Evolutionary conservation across 2,113 vertebrate species (phyloP).

Genomic region (Austrofundulus limnaeus): DNA sequence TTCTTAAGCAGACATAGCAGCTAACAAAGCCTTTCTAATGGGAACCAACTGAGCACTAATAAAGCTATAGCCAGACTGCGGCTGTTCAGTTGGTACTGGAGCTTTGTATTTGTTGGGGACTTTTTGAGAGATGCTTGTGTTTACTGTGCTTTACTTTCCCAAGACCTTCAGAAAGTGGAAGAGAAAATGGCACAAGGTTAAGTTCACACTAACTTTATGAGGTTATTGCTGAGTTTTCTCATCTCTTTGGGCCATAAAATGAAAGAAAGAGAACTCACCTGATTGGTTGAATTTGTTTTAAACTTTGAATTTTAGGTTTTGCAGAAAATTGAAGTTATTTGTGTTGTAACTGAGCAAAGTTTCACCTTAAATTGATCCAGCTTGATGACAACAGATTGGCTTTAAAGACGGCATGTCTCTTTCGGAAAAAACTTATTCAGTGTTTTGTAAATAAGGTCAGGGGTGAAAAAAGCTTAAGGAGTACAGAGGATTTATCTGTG

Average conservation of each 20-base stretch:
- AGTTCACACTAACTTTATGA: constrained; percentile 45
- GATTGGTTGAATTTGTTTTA: constrained; percentile 14
- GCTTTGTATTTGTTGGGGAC: constrained; percentile 69
- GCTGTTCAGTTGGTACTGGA: constrained; percentile 17
- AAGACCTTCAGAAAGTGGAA: constrained; percentile 45
- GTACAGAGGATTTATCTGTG: too few species aligned
- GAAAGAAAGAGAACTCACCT: neutral
- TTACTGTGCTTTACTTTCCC: constrained; percentile 72
- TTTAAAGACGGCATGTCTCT: too few species aligned
- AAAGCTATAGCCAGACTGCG: constrained; percentile 51
- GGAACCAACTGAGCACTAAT: constrained; percentile 73
- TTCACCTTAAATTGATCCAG: too few species aligned
- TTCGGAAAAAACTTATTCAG: too few species aligned
- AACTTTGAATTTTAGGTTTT: neutral
- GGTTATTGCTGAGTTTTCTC: constrained; percentile 57
- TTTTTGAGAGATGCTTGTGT: constrained; percentile 54
- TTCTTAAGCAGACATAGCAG: constrained; percentile 70
- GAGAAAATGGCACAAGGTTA: constrained; percentile 34
- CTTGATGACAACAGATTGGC: too few species aligned
- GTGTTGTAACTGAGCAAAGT: neutral
- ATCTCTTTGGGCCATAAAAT: constrained; percentile 51
- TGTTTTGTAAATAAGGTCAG: too few species aligned
- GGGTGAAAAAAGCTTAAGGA: too few species aligned
- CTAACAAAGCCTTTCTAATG: constrained; percentile 77
- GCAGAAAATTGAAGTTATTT: neutral